Evolutionary conservation across 1,140 invertebrate genomes (phyloP).

Genomic region (Maniola jurtina): DNA sequence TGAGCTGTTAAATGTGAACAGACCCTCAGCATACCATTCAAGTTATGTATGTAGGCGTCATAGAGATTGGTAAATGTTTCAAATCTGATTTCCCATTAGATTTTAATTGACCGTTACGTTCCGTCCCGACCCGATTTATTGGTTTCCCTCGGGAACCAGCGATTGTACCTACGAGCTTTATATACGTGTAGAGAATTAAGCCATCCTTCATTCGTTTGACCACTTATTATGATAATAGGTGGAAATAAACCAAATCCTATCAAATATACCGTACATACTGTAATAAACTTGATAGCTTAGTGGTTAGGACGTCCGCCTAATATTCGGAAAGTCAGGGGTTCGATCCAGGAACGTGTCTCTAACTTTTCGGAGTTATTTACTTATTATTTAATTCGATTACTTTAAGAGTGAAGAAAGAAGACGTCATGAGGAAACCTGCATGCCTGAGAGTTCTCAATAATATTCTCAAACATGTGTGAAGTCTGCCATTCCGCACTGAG

Average conservation of each 20-base stretch:
- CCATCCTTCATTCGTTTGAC: slow-evolving; percentile 20
- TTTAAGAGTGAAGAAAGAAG: too few species aligned
- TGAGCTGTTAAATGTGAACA: not conserved
- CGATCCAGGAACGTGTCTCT: too few species aligned
- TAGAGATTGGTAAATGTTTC: slow-evolving; percentile 17
- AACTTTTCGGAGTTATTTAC: too few species aligned
- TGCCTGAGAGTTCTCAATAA: too few species aligned
- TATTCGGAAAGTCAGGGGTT: too few species aligned
- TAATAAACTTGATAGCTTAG: too few species aligned
- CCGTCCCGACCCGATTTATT: slow-evolving; percentile 24
- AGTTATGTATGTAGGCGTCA: slow-evolving; percentile 15
- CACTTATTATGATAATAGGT: slow-evolving; percentile 18
- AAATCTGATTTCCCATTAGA: slow-evolving; percentile 23
- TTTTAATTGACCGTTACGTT: slow-evolving; percentile 20
- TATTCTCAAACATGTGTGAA: too few species aligned
- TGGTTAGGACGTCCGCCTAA: too few species aligned
- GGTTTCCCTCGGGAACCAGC: slow-evolving; percentile 27
- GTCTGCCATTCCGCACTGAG: too few species aligned
- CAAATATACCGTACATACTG: not conserved
- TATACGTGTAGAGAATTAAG: slow-evolving; percentile 23
- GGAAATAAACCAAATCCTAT: slow-evolving; percentile 17
- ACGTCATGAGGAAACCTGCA: too few species aligned
- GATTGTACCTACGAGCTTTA: slow-evolving; percentile 13
- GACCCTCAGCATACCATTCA: not conserved
- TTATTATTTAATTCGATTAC: too few species aligned